These are phyloP conservation scores for Stenchaetothrips biformis DNA, from an alignment of 2,888 invertebrate genomes.

Conservation along the genomic window DNA sequence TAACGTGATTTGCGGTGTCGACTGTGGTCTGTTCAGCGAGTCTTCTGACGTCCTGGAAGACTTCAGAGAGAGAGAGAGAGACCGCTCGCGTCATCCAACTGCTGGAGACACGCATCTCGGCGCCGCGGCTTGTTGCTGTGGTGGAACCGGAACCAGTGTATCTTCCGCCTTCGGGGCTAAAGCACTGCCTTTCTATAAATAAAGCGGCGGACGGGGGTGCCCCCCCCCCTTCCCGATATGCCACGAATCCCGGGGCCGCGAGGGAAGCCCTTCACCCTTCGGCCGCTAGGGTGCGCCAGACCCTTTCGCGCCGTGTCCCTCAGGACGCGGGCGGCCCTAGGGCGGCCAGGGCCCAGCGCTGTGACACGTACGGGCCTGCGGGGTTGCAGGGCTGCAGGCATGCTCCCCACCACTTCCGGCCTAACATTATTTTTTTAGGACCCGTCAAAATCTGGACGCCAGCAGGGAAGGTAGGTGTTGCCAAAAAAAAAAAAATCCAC, in stretches of 20 bases:
- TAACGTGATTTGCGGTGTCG: neutral
- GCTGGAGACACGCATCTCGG: neutral
- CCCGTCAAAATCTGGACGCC: no score
- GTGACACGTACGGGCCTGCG: neutral
- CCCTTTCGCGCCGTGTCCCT: neutral
- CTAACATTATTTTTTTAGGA: no score
- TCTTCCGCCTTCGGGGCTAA: neutral
- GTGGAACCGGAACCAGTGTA: neutral
- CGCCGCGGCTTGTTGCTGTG: neutral
- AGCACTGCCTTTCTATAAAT: constrained; percentile 6
- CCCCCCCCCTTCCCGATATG: no score
- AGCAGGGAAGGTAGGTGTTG: no score
- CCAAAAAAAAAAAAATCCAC: no score
- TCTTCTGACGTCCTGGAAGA: neutral
- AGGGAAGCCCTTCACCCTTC: no score
- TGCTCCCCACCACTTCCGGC: no score
- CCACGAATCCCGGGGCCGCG: no score
- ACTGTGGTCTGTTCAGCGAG: no score
- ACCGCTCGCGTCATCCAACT: no score
- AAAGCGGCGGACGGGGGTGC: neutral
- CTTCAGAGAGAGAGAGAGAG: no score
- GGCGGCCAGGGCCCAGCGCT: neutral
- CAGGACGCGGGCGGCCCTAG: neutral
- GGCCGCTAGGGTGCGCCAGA: neutral
- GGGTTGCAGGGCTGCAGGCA: neutral